Percentiles rank a stretch among this genome's conserved stretches.
Evolutionary conservation across 2,888 invertebrate genomes (phyloP).

Genomic region (Litoditis marina): DNA sequence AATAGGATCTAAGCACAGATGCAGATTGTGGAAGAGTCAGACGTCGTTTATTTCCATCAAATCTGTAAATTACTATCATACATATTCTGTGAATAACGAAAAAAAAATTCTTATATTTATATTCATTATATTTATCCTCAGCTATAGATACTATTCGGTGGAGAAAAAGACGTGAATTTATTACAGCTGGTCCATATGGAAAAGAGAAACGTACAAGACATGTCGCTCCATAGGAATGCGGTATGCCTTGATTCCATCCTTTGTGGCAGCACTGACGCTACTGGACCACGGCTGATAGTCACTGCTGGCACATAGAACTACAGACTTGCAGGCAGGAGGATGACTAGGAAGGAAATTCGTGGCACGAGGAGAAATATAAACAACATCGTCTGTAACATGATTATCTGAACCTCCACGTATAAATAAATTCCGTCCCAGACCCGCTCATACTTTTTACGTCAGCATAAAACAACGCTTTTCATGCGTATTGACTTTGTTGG

Average conservation of each 20-base stretch:
- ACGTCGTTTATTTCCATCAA: not conserved
- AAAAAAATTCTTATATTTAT: too few species aligned
- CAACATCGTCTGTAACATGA: slow-evolving; percentile 6
- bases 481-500: too few species aligned
- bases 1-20: slow-evolving; percentile 8
- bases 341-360: slow-evolving; percentile 8
- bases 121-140: too few species aligned
- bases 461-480: too few species aligned
- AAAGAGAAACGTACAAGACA: slow-evolving; percentile 11
- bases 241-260: slow-evolving; percentile 7
- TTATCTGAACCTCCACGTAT: not conserved
- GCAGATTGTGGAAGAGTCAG: slow-evolving; percentile 1
- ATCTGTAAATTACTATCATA: not conserved
- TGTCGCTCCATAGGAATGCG: slow-evolving; percentile 16
- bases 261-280: slow-evolving; percentile 10
- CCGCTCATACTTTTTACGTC: not conserved
- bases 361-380: slow-evolving; percentile 14
- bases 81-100: not conserved
- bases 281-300: slow-evolving; percentile 15
- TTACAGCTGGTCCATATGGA: too few species aligned
- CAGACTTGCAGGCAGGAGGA: slow-evolving; percentile 9
- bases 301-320: slow-evolving; percentile 14
- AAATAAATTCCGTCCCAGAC: not conserved
- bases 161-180: too few species aligned
- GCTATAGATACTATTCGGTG: too few species aligned